Evolutionary conservation across 1,140 invertebrate species (phyloP).

Genomic region (Pogonognathellus flavescens): DNA sequence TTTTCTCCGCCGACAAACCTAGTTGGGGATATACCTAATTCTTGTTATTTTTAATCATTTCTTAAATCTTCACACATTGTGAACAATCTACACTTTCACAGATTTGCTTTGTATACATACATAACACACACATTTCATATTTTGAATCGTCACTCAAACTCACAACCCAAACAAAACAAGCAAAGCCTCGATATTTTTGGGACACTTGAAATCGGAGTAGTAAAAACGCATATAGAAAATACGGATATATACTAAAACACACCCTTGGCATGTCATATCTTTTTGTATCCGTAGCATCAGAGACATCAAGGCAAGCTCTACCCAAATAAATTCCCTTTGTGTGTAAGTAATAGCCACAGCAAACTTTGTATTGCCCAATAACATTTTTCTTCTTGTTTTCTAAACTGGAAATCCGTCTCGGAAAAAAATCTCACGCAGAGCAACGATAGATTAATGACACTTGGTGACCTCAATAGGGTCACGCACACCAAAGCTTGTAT

Average conservation of each 20-base stretch:
- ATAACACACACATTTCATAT: background rate
- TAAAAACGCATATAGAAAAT: background rate
- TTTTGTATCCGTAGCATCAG: background rate
- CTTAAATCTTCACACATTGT: background rate
- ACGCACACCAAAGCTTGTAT: conserved; percentile 17
- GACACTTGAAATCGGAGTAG: no score
- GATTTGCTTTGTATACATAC: background rate
- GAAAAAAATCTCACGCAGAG: conserved; percentile 54
- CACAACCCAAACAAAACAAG: background rate
- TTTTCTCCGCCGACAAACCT: background rate
- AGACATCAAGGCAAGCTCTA: background rate
- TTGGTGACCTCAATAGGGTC: conserved; percentile 56
- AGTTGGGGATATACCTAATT: background rate
- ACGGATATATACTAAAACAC: conserved; percentile 1
- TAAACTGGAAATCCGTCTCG: conserved; percentile 30
- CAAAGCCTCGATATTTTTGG: no score
- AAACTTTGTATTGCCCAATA: conserved; percentile 39
- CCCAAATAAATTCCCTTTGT: conserved; percentile 25
- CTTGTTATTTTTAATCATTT: background rate
- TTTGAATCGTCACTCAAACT: conserved; percentile 4
- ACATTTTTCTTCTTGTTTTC: conserved; percentile 45
- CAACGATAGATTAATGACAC: conserved; percentile 57
- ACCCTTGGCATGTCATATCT: background rate
- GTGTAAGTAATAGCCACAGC: conserved; percentile 37
- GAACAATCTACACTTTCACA: background rate